These are phyloP conservation scores for Diploptera punctata DNA, from an alignment of 2,888 invertebrate genomes.

Conservation along the genomic window DNA sequence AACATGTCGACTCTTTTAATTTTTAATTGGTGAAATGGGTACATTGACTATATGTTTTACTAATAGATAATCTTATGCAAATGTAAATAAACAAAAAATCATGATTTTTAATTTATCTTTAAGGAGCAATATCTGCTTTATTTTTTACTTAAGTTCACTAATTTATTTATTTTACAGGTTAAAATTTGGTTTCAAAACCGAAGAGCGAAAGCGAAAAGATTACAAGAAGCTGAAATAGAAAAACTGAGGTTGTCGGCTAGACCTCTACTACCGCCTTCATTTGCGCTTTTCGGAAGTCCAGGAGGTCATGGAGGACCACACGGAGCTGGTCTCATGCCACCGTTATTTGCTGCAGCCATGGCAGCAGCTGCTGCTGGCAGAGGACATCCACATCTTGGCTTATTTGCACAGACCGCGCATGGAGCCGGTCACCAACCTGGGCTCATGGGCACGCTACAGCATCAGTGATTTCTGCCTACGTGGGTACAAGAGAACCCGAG, in stretches of 20 bases:
- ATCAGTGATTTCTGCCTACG: too few relatives aligned
- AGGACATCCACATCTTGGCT: conserved; percentile 15
- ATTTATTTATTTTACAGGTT: conserved; percentile 71
- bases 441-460: conserved; percentile 35
- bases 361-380: conserved; percentile 59
- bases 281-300: conserved; percentile 52
- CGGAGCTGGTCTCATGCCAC: conserved; percentile 57
- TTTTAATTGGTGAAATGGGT: too few relatives aligned
- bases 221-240: conserved; percentile 95
- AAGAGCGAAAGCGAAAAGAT: conserved; percentile 93
- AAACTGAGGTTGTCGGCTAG: conserved; percentile 77
- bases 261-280: conserved; percentile 61
- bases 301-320: conserved; percentile 48
- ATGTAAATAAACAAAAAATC: too few relatives aligned
- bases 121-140: too few relatives aligned
- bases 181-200: conserved; percentile 95
- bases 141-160: too few relatives aligned
- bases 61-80: too few relatives aligned
- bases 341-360: conserved; percentile 70
- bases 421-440: conserved; percentile 4
- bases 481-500: too few relatives aligned
- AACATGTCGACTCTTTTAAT: too few relatives aligned
- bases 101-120: too few relatives aligned
- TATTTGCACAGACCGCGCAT: background rate
- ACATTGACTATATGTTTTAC: too few relatives aligned